Base-by-base conservation (phyloP, 2,888 invertebrate species). In the Philhelius pedissequus region DNA sequence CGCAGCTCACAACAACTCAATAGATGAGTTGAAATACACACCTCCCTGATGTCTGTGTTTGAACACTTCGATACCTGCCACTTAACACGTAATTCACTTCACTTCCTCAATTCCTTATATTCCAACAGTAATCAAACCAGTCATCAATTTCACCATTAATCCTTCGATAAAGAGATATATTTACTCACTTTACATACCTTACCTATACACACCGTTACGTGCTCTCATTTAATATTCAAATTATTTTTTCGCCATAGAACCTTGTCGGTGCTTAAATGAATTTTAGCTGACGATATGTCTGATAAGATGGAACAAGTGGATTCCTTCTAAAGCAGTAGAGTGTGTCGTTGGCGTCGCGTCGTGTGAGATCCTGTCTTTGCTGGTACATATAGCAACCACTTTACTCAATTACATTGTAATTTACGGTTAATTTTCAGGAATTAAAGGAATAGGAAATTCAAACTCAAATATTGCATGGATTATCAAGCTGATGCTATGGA, bases 221-320 rank as follows among this genome's bases (percentile, higher is more conserved):
- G 84, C 60, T 58, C 84, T 84, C 84, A 84, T 84, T 84, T 70
- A 76, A 80, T 84, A 84, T 84, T 84, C 84, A 84, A 84, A 80
- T 76, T 84, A 62, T 76, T 69, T n/a, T n/a, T n/a, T n/a, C n/a
- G n/a, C 75, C 66, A 32, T 70, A 58, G 71, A 58, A 56, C 22
- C 30, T 30, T 43, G 1, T n/a, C 7, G 43, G 48, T 45, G 66
- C 50, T 66, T 80, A 80, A 80, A 84, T 71, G 75, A 80, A 80
- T 84, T 84, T 84, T 71, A 79, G 84, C 84, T 84, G 79, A 84
- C 84, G 84, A 84, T 80, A 84, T 84, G 84, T 84, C 84, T 84
- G 84, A 84, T 84, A 84, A 84, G 84, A 84, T 62, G 71, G 70
- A 84, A 76, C 79, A 80, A 80, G 70, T 75, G 79, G 84, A 79